Percentiles rank a stretch among this genome's conserved stretches.
These are phyloP conservation scores for Ochropleura plecta DNA, from an alignment of 2,888 invertebrate species.

Conservation along the genomic window DNA sequence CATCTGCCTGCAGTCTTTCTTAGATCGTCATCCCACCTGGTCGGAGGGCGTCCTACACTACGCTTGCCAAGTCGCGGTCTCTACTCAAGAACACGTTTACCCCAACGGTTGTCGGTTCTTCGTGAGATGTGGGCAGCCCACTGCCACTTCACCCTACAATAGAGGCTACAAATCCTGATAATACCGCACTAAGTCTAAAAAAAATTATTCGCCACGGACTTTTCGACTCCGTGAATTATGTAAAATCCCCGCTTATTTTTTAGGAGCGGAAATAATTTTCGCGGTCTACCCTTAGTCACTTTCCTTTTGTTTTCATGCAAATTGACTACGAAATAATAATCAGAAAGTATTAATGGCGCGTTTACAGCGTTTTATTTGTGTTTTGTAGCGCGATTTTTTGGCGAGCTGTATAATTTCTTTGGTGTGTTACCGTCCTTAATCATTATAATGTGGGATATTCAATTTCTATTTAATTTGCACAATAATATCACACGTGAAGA, in stretches of 20 bases:
- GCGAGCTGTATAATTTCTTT: conserved; percentile 39
- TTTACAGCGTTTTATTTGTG: conserved; percentile 54
- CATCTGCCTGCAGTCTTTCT: too few relatives aligned
- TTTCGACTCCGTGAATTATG: conserved; percentile 67
- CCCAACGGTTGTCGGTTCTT: too few relatives aligned
- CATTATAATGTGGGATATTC: conserved; percentile 14
- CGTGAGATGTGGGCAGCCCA: too few relatives aligned
- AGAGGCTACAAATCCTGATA: conserved; percentile 63
- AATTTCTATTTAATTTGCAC: conserved; percentile 16
- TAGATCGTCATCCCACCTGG: too few relatives aligned
- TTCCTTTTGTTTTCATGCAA: conserved; percentile 74
- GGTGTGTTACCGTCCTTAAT: conserved; percentile 10
- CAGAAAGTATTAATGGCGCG: conserved; percentile 49
- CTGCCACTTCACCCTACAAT: conserved; percentile 56
- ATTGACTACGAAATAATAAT: conserved; percentile 69
- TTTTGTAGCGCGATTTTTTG: conserved; percentile 46
- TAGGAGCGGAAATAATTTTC: conserved; percentile 66
- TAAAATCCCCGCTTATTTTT: conserved; percentile 67
- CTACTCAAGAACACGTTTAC: too few relatives aligned
- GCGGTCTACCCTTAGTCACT: conserved; percentile 60
- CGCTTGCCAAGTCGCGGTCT: too few relatives aligned
- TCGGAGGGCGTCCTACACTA: too few relatives aligned
- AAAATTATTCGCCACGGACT: conserved; percentile 62
- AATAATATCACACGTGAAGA: not conserved
- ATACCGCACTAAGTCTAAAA: conserved; percentile 56